These are phyloP conservation scores for Catostylus mosaicus DNA, from an alignment of 30 jellyfish, hydroid and myxozoan genomes.

Conservation along the genomic window DNA sequence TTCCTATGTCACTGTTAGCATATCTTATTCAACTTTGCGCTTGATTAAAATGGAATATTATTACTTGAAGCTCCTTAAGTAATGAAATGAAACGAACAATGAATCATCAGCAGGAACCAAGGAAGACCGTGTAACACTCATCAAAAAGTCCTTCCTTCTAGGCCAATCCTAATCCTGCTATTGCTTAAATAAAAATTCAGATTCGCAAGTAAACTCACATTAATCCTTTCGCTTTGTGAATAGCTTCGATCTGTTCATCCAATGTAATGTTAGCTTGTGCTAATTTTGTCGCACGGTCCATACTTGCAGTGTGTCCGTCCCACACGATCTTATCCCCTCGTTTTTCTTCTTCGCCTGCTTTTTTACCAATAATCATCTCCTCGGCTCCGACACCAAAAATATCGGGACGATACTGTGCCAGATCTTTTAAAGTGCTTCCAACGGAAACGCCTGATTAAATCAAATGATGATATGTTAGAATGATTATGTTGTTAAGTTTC, in stretches of 20 bases:
- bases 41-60: too few species aligned
- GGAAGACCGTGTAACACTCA: too few species aligned
- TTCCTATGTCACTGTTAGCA: too few species aligned
- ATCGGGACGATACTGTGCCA: constrained; percentile 99
- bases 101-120: too few species aligned
- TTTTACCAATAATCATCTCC: constrained; percentile 93
- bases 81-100: too few species aligned
- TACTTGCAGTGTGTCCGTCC: constrained; percentile 99
- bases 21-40: too few species aligned
- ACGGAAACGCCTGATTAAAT: constrained; percentile 94
- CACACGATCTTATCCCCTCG: constrained; percentile 80
- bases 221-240: constrained; percentile 93
- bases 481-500: too few species aligned
- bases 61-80: too few species aligned
- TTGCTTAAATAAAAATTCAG: too few species aligned
- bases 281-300: constrained; percentile 94
- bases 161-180: not conserved
- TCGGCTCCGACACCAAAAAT: constrained; percentile 98
- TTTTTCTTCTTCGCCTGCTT: constrained; percentile 92
- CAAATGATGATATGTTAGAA: too few species aligned
- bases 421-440: constrained; percentile 89
- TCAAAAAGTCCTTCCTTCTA: not conserved
- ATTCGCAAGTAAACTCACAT: constrained; percentile 60
- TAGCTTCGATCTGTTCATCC: constrained; percentile 96
- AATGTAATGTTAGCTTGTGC: constrained; percentile 93